Base-by-base conservation (phyloP, 2,888 invertebrate genomes). In the Apotomis turbidana region DNA sequence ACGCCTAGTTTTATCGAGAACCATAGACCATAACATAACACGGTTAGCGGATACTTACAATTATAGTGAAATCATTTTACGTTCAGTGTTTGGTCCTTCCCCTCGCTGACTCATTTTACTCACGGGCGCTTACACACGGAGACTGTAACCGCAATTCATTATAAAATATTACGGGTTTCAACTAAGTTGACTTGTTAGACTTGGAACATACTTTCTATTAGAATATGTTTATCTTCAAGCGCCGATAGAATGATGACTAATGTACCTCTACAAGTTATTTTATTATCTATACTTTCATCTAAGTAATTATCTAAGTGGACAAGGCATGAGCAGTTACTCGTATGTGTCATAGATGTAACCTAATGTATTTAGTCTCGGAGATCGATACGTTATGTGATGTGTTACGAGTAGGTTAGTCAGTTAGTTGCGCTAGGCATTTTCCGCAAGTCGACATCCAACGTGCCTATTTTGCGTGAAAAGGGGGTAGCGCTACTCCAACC, bases 61-160 rank as follows among this genome's bases (percentile, higher is more conserved):
- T 66, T 36, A 66, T 66, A 36, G 6, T 36, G 44, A 57, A 57
- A 27, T 36, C 46, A 66, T 46, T 41, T 66, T 15, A 41, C 46
- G 46, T 55, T 64, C 12, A 44, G 57, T 57, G 55, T 55, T 64
- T 64, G 55, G 55, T 64, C 64, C 57, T 66, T 66, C 66, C 66
- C 66, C 66, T n/a, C 27, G 6, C 52, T 66, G 66, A 66, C 36
- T 66, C 66, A 66, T 57, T 57, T 46, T n/a, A 55, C 54, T 4
- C 41, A 54, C 54, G 12, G 3, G 9, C 13, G 54, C 38, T 36
- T 41, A 44, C 41, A 55, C 55, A 57, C 66, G 15, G 12, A 13
- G 54, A 55, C 44, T 66, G 6, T 6, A 10, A 66, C 66, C 66
- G 55, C 57, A 66, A 57, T 46, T n/a, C n/a, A 57, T 55, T 55